A percentile compares a stretch with the other conserved stretches of the same genome.
phyloP scores from a whole-genome alignment of 2,797 vertebrate genomes.

The Danio albolineatus region DNA sequence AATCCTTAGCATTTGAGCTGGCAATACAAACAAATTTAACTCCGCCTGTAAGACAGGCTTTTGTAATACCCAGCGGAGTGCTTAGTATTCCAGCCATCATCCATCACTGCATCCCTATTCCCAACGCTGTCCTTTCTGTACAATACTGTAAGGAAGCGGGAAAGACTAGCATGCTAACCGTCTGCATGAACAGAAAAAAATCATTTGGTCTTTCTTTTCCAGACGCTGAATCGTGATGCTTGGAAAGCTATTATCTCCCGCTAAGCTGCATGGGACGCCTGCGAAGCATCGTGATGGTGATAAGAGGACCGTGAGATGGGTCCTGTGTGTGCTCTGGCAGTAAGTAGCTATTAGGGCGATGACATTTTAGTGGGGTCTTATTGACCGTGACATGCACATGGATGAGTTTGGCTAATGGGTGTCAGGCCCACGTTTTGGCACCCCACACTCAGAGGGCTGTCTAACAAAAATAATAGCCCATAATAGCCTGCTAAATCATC shows the following conservation, averaged over 20 bases:
- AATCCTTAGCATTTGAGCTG: conserved; percentile 77
- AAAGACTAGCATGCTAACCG: conserved; percentile 57
- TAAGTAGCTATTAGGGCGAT: conserved; percentile 56
- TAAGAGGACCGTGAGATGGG: conserved; percentile 56
- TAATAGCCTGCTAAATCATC: conserved; percentile 39
- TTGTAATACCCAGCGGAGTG: conserved; percentile 75
- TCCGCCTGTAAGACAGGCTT: conserved; percentile 74
- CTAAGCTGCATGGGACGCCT: conserved; percentile 55
- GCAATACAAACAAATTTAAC: conserved; percentile 78
- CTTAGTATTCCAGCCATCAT: conserved; percentile 78
- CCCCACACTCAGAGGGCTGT: conserved; percentile 35
- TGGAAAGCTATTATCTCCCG: conserved; percentile 57
- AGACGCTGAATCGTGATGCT: conserved; percentile 35
- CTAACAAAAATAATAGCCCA: conserved; percentile 17
- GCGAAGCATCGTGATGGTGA: conserved; percentile 47
- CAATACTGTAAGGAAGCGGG: conserved; percentile 58
- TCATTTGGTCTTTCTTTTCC: conserved; percentile 50
- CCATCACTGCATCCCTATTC: conserved; percentile 74
- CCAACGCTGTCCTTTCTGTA: conserved; percentile 56
- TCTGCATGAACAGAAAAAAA: conserved; percentile 39
- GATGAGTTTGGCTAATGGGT: conserved; percentile 43
- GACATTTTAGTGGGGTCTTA: conserved; percentile 55
- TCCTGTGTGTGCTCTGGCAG: conserved; percentile 47
- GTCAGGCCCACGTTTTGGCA: conserved; percentile 44
- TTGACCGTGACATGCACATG: conserved; percentile 48